Evolutionary conservation across 1,140 invertebrate genomes (phyloP), one percentile per base, ranked within the genome.

Genomic region (Rhopalosiphum maidis): DNA sequence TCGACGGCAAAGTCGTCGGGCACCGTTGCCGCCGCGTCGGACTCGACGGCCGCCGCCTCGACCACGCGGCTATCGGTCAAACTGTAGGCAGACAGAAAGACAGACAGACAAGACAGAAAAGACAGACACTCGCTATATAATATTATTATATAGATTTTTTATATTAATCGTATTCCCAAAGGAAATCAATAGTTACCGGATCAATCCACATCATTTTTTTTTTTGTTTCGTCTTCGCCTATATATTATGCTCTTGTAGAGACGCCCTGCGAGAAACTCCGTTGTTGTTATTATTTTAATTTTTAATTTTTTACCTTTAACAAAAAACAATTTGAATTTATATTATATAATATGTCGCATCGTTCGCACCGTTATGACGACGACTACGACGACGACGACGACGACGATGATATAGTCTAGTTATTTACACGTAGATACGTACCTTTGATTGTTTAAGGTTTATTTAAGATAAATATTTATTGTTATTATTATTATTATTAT

Each of bases 181-280:
- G 91, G 91, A 93, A 93, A 93, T 93, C 91, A 93, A 93, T 86
- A 93, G 91, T 93, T 93, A 93, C 91, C 91, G 91, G 91, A 93
- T 93, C 48, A 48, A 46, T 93, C 91, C 77, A 93, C 91, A 83
- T 51, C 25, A 54, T 54, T 77, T 37, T 51, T 37, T 51, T 37
- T 85, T 51, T 83, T 90, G 21, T 43, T 48, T 46, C 43, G 43
- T 48, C 25, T 87, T 46, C 30, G 30, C 85, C 30, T 43, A 30
- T 86, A 77, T 15, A n/a, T n/a, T 91, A 37, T 41, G 3, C 3
- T 41, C 68, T 77, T n/a, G 46, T 30, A 51, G 91, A 85, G 22
- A n/a, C 21, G 54, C 77, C 11, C 46, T 48, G n/a, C n/a, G 90
- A 43, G 90, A 83, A 51, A 91, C 35, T 77, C 46, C 90, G 51